Conservation (phyloP, 1,140 invertebrate species). For the Cherax destructor region DNA sequence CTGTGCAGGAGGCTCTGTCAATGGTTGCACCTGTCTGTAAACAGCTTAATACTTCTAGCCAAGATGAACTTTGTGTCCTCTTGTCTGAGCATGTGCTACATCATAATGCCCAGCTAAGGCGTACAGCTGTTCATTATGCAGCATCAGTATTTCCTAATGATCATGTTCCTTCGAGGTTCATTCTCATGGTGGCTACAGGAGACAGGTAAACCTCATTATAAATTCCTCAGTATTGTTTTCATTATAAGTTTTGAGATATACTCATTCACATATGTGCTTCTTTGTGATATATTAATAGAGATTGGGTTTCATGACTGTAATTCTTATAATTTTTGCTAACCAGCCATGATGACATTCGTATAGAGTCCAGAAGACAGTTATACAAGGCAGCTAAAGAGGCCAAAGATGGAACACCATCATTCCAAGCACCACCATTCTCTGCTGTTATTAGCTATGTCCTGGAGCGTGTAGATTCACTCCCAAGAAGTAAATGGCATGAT, state of each 20-base stretch:
- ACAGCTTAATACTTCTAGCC: conserved; percentile 75
- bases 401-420: conserved; percentile 75
- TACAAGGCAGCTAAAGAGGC: conserved; percentile 78
- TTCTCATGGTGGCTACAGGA: conserved; percentile 88
- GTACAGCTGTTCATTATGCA: conserved; percentile 88
- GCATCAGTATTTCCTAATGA: conserved; percentile 87
- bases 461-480: conserved; percentile 80
- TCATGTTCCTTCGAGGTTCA: conserved; percentile 88
- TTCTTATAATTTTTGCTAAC: not conserved
- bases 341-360: conserved; percentile 86
- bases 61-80: conserved; percentile 78
- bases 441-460: conserved; percentile 81
- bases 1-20: conserved; percentile 82
- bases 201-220: conserved; percentile 81
- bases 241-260: too few relatives aligned
- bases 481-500: conserved; percentile 78
- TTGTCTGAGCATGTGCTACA: conserved; percentile 81
- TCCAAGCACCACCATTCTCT: conserved; percentile 79
- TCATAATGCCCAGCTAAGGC: conserved; percentile 84
- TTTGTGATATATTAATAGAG: too few relatives aligned
- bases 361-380: conserved; percentile 83
- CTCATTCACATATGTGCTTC: too few relatives aligned
- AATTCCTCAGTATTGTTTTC: not conserved
- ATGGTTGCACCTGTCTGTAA: conserved; percentile 84
- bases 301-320: too few relatives aligned